phyloP scores from a whole-genome alignment of 1,140 invertebrate genomes.

The Drosophila rufa region DNA sequence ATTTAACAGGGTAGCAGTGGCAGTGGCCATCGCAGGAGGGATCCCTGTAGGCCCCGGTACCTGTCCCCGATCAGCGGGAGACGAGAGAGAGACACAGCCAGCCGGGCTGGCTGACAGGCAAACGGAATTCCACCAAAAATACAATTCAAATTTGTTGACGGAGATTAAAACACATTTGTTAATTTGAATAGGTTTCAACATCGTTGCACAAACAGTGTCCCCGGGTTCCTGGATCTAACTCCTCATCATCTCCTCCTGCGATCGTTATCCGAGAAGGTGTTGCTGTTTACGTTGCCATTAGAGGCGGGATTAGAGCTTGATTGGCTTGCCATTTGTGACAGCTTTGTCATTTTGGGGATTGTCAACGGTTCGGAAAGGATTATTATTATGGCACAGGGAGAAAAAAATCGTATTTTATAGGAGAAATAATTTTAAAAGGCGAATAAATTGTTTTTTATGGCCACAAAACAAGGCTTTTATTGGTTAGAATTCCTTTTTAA shows the following conservation, averaged over 20 bases:
- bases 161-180: slow-evolving; percentile 82
- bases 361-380: slow-evolving; percentile 41
- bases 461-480: too few species aligned
- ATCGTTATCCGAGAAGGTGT: slow-evolving; percentile 54
- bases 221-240: too few species aligned
- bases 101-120: not conserved
- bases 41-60: slow-evolving; percentile 30
- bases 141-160: slow-evolving; percentile 82
- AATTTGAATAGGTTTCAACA: slow-evolving; percentile 80
- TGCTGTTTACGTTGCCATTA: slow-evolving; percentile 61
- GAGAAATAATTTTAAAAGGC: not conserved
- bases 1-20: slow-evolving; percentile 61
- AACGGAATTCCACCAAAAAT: slow-evolving; percentile 61
- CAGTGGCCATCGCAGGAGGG: slow-evolving; percentile 58
- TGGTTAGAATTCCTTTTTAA: too few species aligned
- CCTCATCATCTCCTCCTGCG: not conserved
- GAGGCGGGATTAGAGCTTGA: slow-evolving; percentile 63
- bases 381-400: slow-evolving; percentile 18
- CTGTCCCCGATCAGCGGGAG: slow-evolving; percentile 72
- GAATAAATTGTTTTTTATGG: not conserved
- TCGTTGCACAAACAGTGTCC: slow-evolving; percentile 63
- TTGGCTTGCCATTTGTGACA: slow-evolving; percentile 63
- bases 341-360: slow-evolving; percentile 55
- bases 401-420: not conserved
- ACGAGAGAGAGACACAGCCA: not conserved